Conservation (phyloP, 2,888 invertebrate species). For the Strigamia crassipes region DNA sequence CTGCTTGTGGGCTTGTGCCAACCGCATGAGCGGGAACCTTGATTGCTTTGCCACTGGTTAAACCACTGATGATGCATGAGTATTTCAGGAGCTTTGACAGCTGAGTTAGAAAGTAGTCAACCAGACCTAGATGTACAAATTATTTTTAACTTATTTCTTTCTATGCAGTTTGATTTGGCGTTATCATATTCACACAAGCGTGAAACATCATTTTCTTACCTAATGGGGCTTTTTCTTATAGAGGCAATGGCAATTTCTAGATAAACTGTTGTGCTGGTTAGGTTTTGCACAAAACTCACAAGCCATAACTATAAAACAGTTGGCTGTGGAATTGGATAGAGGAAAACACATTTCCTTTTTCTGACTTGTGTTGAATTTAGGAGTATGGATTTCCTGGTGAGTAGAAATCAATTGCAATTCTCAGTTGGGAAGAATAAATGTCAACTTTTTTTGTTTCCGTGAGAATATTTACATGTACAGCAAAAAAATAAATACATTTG, state of each 20-base stretch:
- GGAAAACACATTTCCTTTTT: background rate
- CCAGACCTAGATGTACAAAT: too few relatives aligned
- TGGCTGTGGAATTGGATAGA: background rate
- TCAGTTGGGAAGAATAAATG: background rate
- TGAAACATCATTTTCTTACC: too few relatives aligned
- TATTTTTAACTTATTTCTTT: too few relatives aligned
- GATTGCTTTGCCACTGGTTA: too few relatives aligned
- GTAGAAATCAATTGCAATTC: background rate
- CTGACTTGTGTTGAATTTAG: background rate
- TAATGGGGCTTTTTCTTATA: background rate
- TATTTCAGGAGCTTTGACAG: too few relatives aligned
- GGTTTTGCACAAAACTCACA: background rate
- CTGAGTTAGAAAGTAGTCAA: too few relatives aligned
- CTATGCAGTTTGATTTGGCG: too few relatives aligned
- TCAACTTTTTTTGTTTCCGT: background rate
- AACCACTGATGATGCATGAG: too few relatives aligned
- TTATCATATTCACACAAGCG: too few relatives aligned
- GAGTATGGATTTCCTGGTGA: background rate
- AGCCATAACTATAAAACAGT: constrained; percentile 6
- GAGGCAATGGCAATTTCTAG: background rate
- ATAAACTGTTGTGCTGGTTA: background rate
- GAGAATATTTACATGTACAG: background rate
- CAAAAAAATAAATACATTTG: background rate
- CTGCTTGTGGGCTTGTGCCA: too few relatives aligned
- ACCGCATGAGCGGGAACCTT: too few relatives aligned